Base-by-base conservation (phyloP, 1,140 invertebrate genomes). In the Euglossa dilemma region DNA sequence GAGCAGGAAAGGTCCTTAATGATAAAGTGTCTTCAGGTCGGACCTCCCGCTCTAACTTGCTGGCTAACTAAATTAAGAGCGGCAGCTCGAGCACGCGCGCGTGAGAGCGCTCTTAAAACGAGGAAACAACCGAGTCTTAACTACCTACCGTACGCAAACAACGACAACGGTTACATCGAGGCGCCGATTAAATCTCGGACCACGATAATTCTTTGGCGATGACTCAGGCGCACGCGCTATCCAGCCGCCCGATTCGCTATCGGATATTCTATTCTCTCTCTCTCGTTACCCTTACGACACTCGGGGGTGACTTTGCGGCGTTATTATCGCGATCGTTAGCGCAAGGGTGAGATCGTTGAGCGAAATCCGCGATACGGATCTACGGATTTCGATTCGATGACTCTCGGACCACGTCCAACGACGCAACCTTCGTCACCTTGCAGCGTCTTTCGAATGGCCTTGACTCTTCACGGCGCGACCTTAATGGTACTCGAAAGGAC, bases 1-100 rank as follows among this genome's bases (percentile, higher is more conserved):
- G 57, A 74, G 74, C 52, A 45, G 66, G 56, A 70, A 78, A 61
- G 63, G 47, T 78, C 54, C 56, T 70, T 83, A 78, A 78, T 63
- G 80, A 70, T 54, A 78, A 83, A 83, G 56, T 45, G 63, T 78
- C 66, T 61, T 77, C 52, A 47, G 45, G 54, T 69, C 43, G 54
- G 64, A 69, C 63, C 23, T 54, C 75, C 28, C 56, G 75, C 28
- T 83, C 47, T 50, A 18, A 74, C 70, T 50, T n/a, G 64, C 3
- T 20, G 52, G 47, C 61, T 76, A 76, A 79, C 76, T 63, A 83
- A 83, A 83, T 83, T 83, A 83, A 83, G 59, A 66, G 67, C 56
- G 54, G 81, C 56, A 28, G 61, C 36, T 45, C n/a, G 64, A 57
- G 28, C 36, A 45, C 54, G 43, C 11, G 18, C 43, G 25, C n/a